Conservation (phyloP, 2,113 vertebrate genomes). For the Piprites chloris region DNA sequence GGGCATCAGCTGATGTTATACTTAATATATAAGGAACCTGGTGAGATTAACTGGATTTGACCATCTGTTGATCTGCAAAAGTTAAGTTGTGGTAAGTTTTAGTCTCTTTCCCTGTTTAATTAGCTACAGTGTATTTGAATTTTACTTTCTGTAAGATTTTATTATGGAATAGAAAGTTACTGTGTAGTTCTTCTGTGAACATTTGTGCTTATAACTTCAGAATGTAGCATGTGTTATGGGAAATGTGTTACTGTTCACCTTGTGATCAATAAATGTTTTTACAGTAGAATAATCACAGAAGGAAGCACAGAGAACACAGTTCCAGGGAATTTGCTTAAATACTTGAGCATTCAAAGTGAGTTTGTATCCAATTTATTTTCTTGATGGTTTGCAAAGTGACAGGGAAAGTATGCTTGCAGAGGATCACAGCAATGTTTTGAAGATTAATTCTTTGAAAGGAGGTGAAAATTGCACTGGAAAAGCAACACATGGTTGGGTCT, state of each 20-base stretch:
- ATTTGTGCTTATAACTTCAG: neutral
- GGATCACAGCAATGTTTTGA: neutral
- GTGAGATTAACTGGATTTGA: neutral
- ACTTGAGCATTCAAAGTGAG: neutral
- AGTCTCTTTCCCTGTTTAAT: neutral
- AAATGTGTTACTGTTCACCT: neutral
- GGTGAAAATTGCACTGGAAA: neutral
- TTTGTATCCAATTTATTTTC: neutral
- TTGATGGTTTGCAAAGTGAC: neutral
- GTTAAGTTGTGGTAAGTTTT: neutral
- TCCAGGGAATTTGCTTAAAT: neutral
- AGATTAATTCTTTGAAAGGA: neutral
- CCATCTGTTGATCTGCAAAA: neutral
- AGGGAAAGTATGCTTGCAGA: neutral
- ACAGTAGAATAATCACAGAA: neutral
- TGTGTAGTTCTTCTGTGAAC: neutral
- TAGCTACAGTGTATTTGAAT: neutral
- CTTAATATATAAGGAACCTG: neutral
- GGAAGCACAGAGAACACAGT: neutral
- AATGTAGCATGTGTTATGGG: neutral
- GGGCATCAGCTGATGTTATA: neutral
- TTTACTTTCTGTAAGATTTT: neutral
- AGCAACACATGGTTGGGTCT: neutral
- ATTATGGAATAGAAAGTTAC: neutral
- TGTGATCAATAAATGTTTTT: neutral